These are phyloP conservation scores for Coelopa frigida DNA, from an alignment of 1,140 invertebrate genomes.

Conservation along the genomic window DNA sequence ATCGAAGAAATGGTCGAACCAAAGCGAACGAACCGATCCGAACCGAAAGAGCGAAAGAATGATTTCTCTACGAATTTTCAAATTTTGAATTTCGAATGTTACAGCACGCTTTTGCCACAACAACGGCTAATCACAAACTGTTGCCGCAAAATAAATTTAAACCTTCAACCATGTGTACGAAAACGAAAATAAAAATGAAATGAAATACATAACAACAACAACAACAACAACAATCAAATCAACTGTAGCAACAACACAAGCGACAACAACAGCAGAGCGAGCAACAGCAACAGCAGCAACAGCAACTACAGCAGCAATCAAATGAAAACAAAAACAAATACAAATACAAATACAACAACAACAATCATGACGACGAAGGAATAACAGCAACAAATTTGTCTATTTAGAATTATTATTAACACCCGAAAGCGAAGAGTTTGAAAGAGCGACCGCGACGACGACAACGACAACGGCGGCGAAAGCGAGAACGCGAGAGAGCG, in stretches of 20 bases:
- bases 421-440: slow-evolving; percentile 6
- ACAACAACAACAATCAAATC: too few relatives aligned
- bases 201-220: slow-evolving; percentile 3
- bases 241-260: not conserved
- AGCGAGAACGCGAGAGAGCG: too few relatives aligned
- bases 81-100: too few relatives aligned
- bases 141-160: slow-evolving; percentile 13
- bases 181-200: slow-evolving; percentile 7
- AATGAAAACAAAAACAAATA: slow-evolving; percentile 30
- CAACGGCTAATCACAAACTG: slow-evolving; percentile 16
- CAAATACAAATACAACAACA: slow-evolving; percentile 25
- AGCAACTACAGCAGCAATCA: slow-evolving; percentile 26
- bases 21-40: too few relatives aligned
- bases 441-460: slow-evolving; percentile 8
- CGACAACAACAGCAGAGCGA: slow-evolving; percentile 1
- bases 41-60: too few relatives aligned
- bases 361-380: not conserved
- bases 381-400: slow-evolving; percentile 30
- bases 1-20: too few relatives aligned
- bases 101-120: slow-evolving; percentile 6
- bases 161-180: not conserved
- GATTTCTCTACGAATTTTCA: too few relatives aligned
- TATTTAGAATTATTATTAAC: slow-evolving; percentile 43
- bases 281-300: slow-evolving; percentile 11
- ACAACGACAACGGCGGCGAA: too few relatives aligned